Base-by-base conservation (phyloP, 23 tunicate genomes). In the Halocynthia roretzi region DNA sequence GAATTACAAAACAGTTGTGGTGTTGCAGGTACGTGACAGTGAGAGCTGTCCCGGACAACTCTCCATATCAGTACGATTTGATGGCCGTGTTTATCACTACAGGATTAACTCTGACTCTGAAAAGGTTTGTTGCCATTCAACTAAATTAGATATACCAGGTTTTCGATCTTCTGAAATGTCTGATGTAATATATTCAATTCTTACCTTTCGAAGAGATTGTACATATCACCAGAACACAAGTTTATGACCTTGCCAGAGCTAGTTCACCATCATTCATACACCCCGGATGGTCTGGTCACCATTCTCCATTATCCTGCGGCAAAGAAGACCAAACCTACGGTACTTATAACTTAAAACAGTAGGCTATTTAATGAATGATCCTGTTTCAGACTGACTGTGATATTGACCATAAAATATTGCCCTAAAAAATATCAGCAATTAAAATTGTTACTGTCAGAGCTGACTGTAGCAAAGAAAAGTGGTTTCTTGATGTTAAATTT, bases 31-130 rank as follows among this genome's bases (percentile, higher is more conserved):
- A 21, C 72, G 98, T 12, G 98, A 92, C 60, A 83, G 89, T 82
- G 98, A 92, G 69, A 92, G 98, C 62, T 86, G 92, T 68, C 91
- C 82, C 7, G 98, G 98, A 56, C 89, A 92, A 52, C 51, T 86
- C 7, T 92, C 98, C 7, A 87, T 92, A 9, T 92, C 98, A 5
- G 98, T 92, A 6, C 72, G 98, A 14, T 86, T 62, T 58, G 86
- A 92, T 74, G 98, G 80, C 50, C 63, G 87, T 7, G 92, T 92
- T 50, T 92, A 86, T 75, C 98, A 92, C 76, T 92, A 92, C 76
- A 75, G 92, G 8, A 92, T 92, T 0, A 81, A 80, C 64, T 58
- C 54, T 5, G 98, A 92, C 54, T 19, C n/a, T 8, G 55, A 53
- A 15, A 74, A 74, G 64, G 78, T 74, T 14, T 31, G 44, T 31